A percentile compares a stretch with the other conserved stretches of the same genome.
These are phyloP conservation scores for Conus betulinus DNA, from an alignment of 1,140 invertebrate genomes.

Conservation along the genomic window DNA sequence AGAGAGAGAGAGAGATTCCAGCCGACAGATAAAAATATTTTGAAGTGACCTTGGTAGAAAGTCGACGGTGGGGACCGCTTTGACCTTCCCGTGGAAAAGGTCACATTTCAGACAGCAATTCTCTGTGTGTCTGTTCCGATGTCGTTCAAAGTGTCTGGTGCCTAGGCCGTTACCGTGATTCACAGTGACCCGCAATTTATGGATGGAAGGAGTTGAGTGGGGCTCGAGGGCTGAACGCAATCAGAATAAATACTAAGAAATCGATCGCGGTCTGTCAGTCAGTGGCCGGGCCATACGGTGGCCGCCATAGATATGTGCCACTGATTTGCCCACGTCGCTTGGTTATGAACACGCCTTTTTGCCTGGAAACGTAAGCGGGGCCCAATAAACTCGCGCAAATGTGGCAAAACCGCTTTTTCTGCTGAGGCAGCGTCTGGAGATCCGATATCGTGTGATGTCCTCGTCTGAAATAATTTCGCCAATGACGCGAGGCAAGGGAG, in stretches of 20 bases:
- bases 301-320: background rate
- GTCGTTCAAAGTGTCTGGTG: too few relatives aligned
- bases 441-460: background rate
- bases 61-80: too few relatives aligned
- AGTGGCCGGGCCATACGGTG: background rate
- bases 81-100: too few relatives aligned
- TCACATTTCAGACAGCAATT: too few relatives aligned
- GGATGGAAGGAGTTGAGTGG: too few relatives aligned
- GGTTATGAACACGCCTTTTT: background rate
- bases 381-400: background rate
- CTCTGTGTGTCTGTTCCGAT: too few relatives aligned
- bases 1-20: too few relatives aligned
- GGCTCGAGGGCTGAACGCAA: too few relatives aligned
- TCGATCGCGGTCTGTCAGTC: background rate
- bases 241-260: background rate
- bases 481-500: slow-evolving; percentile 6
- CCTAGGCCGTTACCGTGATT: too few relatives aligned
- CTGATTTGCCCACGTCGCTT: background rate
- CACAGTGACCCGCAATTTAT: too few relatives aligned
- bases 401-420: background rate
- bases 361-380: background rate
- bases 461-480: background rate
- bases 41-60: too few relatives aligned
- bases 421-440: background rate
- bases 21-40: too few relatives aligned